Conservation (phyloP, 2,888 invertebrate genomes). For the Dendrolimus pini region DNA sequence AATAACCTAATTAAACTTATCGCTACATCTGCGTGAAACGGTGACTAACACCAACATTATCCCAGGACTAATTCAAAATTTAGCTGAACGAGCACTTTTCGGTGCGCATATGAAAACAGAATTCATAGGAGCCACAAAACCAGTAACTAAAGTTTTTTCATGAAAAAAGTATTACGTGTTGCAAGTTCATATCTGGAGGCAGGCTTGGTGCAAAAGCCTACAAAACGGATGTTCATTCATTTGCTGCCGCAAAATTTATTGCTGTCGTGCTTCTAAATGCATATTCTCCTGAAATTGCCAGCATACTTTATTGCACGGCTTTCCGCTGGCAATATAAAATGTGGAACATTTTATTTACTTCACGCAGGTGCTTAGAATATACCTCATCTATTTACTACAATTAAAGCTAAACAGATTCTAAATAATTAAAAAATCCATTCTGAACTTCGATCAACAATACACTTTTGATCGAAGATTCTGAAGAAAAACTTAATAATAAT, state of each 20-base stretch:
- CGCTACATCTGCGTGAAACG: too few species aligned
- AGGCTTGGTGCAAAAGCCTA: constrained; percentile 25
- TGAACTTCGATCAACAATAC: too few species aligned
- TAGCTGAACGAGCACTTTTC: too few species aligned
- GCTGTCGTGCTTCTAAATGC: constrained; percentile 49
- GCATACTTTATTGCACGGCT: constrained; percentile 43
- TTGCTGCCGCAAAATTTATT: constrained; percentile 43
- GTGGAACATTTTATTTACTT: constrained; percentile 30
- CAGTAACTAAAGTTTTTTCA: too few species aligned
- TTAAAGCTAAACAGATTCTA: neutral
- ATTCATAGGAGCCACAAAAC: too few species aligned
- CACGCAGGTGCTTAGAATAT: constrained; percentile 15
- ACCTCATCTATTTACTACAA: neutral
- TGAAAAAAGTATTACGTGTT: constrained; percentile 13
- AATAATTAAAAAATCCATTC: neutral
- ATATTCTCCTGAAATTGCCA: constrained; percentile 50
- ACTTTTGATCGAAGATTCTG: too few species aligned
- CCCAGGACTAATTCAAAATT: too few species aligned
- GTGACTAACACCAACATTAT: too few species aligned
- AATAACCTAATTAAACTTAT: too few species aligned
- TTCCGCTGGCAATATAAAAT: constrained; percentile 38
- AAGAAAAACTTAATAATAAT: too few species aligned
- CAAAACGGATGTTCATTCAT: constrained; percentile 45
- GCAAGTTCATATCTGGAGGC: constrained; percentile 27
- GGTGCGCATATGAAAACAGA: too few species aligned